Evolutionary conservation across 2,888 invertebrate species (phyloP).

Genomic region (Gandaritis pyraliata): DNA sequence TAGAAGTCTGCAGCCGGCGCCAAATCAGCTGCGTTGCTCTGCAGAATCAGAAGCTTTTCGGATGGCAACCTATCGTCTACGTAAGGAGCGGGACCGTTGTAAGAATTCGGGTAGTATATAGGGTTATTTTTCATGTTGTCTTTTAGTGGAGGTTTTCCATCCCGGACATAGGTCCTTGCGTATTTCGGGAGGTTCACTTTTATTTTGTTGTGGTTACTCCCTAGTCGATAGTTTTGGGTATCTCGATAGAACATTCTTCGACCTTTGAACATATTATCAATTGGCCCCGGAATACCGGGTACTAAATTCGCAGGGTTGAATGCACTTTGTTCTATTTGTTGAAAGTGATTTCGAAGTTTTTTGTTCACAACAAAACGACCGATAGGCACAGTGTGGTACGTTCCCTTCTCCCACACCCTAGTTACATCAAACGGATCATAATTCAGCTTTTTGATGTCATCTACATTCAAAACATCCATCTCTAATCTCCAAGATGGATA

Average conservation of each 20-base stretch:
- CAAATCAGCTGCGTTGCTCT: constrained; percentile 35
- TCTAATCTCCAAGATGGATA: constrained; percentile 37
- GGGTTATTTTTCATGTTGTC: constrained; percentile 94
- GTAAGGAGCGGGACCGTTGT: constrained; percentile 90
- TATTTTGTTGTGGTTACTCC: constrained; percentile 62
- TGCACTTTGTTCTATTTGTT: constrained; percentile 54
- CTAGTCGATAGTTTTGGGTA: constrained; percentile 64
- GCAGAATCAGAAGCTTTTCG: constrained; percentile 31
- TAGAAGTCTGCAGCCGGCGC: constrained; percentile 89
- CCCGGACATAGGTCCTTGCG: constrained; percentile 58
- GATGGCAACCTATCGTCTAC: constrained; percentile 67
- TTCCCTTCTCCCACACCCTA: constrained; percentile 91
- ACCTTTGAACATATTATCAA: constrained; percentile 59
- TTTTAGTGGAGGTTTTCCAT: constrained; percentile 78
- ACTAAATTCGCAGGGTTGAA: constrained; percentile 67
- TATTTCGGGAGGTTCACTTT: constrained; percentile 62
- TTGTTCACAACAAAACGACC: constrained; percentile 92
- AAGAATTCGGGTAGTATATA: constrained; percentile 97
- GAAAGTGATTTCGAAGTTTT: constrained; percentile 87
- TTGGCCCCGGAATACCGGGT: constrained; percentile 68
- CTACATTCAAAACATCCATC: constrained; percentile 46
- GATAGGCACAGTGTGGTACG: constrained; percentile 91
- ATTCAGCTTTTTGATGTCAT: constrained; percentile 87
- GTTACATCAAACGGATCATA: constrained; percentile 95
- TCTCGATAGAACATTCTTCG: constrained; percentile 60